Percentiles rank a stretch among this genome's conserved stretches.
Conservation (phyloP, 2,888 invertebrate species). For the Aporophyla nigra region DNA sequence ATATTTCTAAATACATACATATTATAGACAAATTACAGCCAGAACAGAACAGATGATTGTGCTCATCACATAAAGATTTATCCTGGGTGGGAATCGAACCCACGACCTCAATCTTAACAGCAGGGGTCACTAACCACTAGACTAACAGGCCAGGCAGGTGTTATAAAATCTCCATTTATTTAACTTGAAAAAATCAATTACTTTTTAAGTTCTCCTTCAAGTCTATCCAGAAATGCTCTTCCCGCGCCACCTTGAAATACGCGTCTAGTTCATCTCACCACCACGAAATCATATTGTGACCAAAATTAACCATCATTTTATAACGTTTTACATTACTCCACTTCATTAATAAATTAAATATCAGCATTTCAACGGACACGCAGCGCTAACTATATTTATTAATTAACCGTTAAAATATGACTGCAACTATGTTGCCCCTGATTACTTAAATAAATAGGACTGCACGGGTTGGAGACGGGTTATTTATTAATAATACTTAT, state of each 20-base stretch:
- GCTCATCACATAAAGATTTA: too few relatives aligned
- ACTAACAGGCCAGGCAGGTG: too few relatives aligned
- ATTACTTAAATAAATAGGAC: slow-evolving; percentile 42
- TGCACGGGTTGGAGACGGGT: slow-evolving; percentile 1
- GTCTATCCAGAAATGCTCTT: too few relatives aligned
- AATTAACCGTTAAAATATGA: slow-evolving; percentile 44
- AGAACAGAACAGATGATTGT: too few relatives aligned
- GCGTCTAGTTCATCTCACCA: too few relatives aligned
- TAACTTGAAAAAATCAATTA: not conserved
- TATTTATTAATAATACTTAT: slow-evolving; percentile 20
- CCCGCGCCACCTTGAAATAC: too few relatives aligned
- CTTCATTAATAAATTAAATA: slow-evolving; percentile 15
- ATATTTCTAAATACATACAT: too few relatives aligned
- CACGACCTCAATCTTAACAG: too few relatives aligned
- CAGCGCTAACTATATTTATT: slow-evolving; percentile 33
- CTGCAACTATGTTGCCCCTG: slow-evolving; percentile 20
- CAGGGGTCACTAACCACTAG: too few relatives aligned
- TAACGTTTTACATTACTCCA: not conserved
- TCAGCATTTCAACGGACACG: slow-evolving; percentile 15
- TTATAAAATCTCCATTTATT: not conserved
- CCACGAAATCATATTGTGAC: not conserved
- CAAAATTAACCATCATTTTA: slow-evolving; percentile 4
- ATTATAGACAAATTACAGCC: too few relatives aligned
- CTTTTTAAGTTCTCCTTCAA: too few relatives aligned
- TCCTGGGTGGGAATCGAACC: too few relatives aligned